Evolutionary conservation across 2,113 vertebrate genomes (phyloP).

Genomic region (Nyctibius bracteatus): DNA sequence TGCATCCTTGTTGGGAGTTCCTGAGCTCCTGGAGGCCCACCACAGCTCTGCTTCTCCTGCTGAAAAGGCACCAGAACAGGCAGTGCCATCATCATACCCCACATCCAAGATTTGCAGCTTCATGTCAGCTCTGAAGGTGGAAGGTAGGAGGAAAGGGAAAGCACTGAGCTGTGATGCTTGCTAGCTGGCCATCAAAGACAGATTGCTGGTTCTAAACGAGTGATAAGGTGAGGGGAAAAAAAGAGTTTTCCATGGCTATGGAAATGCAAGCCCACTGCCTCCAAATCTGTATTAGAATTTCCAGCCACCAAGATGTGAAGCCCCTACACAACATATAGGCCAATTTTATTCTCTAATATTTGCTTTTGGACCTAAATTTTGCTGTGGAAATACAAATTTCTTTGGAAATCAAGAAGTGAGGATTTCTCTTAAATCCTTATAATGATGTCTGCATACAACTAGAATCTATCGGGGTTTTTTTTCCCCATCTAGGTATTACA

Average conservation of each 20-base stretch:
- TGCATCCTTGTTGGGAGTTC: neutral
- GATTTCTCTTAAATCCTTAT: neutral
- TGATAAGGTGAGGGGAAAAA: accelerated
- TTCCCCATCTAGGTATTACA: neutral
- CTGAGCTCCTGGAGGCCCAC: neutral
- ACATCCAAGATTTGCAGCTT: neutral
- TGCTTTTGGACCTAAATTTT: neutral
- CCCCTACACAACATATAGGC: neutral
- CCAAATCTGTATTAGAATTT: neutral
- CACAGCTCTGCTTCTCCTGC: neutral
- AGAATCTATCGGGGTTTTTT: neutral
- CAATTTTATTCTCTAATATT: neutral
- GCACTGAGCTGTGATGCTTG: neutral
- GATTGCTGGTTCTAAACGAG: neutral
- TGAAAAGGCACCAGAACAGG: neutral
- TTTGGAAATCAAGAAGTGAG: neutral
- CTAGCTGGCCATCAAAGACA: neutral
- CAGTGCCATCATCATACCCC: neutral
- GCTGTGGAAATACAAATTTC: neutral
- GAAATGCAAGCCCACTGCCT: neutral
- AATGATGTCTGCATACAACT: neutral
- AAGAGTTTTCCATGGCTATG: neutral
- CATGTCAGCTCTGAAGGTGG: neutral
- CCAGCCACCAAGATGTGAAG: neutral
- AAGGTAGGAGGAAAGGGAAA: neutral